Percentiles rank a stretch among this genome's conserved stretches.
Evolutionary conservation across 2,113 vertebrate genomes (phyloP).

Genomic region (Plecotus auritus): DNA sequence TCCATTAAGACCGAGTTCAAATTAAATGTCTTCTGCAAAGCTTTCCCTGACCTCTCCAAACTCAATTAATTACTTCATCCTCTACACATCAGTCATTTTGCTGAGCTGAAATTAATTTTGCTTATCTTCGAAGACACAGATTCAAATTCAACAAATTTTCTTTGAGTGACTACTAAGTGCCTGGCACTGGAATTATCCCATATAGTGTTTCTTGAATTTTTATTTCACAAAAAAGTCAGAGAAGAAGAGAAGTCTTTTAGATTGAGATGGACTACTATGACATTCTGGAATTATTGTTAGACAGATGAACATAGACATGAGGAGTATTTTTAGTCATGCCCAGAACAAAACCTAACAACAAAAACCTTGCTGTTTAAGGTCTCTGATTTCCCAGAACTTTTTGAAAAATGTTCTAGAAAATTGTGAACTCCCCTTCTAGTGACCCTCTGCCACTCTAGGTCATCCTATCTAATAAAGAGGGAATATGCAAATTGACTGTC

Average conservation of each 20-base stretch:
- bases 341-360: background rate
- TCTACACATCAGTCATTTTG: background rate
- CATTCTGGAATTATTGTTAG: conserved; percentile 12
- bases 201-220: background rate
- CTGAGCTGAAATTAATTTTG: background rate
- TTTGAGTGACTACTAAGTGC: background rate
- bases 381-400: conserved; percentile 1
- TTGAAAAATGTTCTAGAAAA: background rate
- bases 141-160: conserved; percentile 8
- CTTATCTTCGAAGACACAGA: background rate
- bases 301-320: background rate
- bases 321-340: background rate
- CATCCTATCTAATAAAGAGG: too few relatives aligned
- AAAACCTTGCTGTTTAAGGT: background rate
- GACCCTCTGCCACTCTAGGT: background rate
- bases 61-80: background rate
- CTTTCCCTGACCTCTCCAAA: background rate
- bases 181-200: background rate
- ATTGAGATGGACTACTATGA: background rate
- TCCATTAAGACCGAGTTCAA: background rate
- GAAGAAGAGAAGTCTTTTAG: background rate
- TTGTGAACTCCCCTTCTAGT: background rate
- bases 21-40: background rate
- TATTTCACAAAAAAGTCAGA: background rate
- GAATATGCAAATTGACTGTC: too few relatives aligned